Evolutionary conservation across 2,797 vertebrate species (phyloP), one percentile per base, ranked within the genome.

Genomic region (Myripristis murdjan): DNA sequence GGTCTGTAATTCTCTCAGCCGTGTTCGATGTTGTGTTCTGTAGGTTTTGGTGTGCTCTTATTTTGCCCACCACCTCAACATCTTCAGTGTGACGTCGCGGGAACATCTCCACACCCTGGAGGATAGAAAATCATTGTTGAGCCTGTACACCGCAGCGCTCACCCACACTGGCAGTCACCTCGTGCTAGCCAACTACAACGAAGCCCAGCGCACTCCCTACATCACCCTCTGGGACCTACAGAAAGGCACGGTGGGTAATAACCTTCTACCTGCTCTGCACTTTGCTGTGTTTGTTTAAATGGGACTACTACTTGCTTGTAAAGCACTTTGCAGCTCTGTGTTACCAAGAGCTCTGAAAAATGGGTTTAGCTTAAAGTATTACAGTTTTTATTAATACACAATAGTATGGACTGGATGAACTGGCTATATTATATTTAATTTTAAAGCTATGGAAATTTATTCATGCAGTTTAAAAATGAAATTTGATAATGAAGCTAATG

Each of bases 31-130:
- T 39, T 12, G 12, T 39, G 4, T 39, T 39, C 44, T 44, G 33
- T 9, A 91, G 91, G 78, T 92, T 41, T 67, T 86, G 16, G 81
- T 91, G 67, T 92, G 93, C 71, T 95, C 91, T 28, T 91, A 89
- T 18, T 88, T 91, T 0, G 1, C 70, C 5, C 83, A 87, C 73
- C 87, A 89, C 57, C 74, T 92, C n/a, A 80, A 81, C 5, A 86
- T 92, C 16, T 90, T 94, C 79, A 87, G 72, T 60, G 7, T 94
- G 70, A 67, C 69, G 49, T 79, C 77, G 8, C 86, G 81, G 33
- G 83, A 89, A 43, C 91, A 94, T 35, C 44, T 92, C 48, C 35
- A 55, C 39, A 91, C 82, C 5, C 87, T 93, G 60, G 84, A 92
- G 80, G 91, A 86, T 59, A 69, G 47, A 10, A 71, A 61, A 5